Evolutionary conservation across 2,113 vertebrate genomes (phyloP), one percentile per base, ranked within the genome.

Genomic region (Psilopsiagon aymara): DNA sequence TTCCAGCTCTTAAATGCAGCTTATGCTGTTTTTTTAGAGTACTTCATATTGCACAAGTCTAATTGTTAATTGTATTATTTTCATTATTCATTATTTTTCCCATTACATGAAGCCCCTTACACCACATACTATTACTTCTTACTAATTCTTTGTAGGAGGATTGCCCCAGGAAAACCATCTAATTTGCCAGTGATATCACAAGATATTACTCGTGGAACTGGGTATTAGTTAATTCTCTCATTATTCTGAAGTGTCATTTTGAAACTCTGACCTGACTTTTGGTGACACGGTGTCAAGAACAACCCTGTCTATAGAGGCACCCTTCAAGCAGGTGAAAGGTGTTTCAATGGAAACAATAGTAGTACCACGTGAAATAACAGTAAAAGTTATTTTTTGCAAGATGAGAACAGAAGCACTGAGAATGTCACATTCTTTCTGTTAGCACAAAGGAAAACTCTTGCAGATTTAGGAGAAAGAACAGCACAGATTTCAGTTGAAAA

Each of bases 401-500:
- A 68, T 44, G 14, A 75, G 27, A 91, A 68, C 17, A 86, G 73
- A 83, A 66, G 33, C n/a, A 81, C 27, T 44, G 31, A 69, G 27
- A 64, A 24, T 5, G 2, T 29, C 49, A 64, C 0, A 2, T 47
- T 78, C 53, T 81, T 92, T 82, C 49, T 81, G 46, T 53, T 41
- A 78, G 46, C 66, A 91, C 44, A 94, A 92, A 91, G 55, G 79
- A 55, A 93, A 73, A 44, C 37, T 92, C 55, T 81, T 86, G 47
- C 60, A 95, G 51, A 86, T 95, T 52, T 60, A 69, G 18, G 46
- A 87, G 74, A 93, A 94, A n/a, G 69, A 94, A 80, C 0, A 0
- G 27, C 59, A 92, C n/a, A 80, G 43, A 82, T 70, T 90, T 95
- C 46, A 81, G 43, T 17, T 43, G 37, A 53, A 57, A 86, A 94